phyloP scores from a whole-genome alignment of 37 sponge, comb jelly and placozoan species.

The Hexactinellida sp. region DNA sequence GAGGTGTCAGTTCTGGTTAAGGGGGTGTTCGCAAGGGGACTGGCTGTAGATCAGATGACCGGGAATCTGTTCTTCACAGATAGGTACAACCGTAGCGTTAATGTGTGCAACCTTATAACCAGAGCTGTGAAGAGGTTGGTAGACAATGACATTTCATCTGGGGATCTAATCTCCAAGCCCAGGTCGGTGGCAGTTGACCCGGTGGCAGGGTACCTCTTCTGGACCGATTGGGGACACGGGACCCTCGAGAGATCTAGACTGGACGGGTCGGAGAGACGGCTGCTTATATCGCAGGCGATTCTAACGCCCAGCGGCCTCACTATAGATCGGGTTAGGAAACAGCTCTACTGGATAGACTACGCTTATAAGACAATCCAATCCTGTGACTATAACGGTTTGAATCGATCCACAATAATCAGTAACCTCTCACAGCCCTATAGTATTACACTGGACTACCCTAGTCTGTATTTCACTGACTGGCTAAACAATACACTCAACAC shows the following conservation, averaged over 20 bases:
- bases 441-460: not conserved
- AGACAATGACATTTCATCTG: not conserved
- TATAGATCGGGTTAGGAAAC: not conserved
- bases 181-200: not conserved
- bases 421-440: slow-evolving; percentile 13
- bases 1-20: not conserved
- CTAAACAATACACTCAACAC: not conserved
- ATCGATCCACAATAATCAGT: not conserved
- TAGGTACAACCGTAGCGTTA: not conserved
- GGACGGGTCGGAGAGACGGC: not conserved
- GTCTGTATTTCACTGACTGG: not conserved
- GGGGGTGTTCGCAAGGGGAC: not conserved
- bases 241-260: not conserved
- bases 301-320: not conserved
- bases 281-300: not conserved
- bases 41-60: not conserved
- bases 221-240: not conserved
- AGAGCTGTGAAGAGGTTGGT: not conserved
- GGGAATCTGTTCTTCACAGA: not conserved
- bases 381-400: not conserved
- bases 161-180: not conserved
- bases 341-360: not conserved
- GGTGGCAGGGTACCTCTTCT: not conserved
- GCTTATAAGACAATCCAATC: not conserved
- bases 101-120: not conserved